Conservation (phyloP, 2,797 vertebrate genomes). For the Australoheros facetus region DNA sequence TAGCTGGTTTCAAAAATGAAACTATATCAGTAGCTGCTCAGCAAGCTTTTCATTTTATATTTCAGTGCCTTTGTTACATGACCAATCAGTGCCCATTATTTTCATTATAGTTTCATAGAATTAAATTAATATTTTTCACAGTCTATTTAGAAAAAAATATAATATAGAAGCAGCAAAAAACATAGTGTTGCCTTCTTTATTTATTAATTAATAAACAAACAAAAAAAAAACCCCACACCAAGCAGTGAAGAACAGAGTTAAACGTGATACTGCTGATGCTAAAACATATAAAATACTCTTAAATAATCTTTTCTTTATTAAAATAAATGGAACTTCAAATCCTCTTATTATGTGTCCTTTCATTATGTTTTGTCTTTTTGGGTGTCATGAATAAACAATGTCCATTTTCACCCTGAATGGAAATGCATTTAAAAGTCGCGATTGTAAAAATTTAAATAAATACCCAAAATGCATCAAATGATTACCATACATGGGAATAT, state of each 20-base stretch:
- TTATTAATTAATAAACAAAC: not conserved
- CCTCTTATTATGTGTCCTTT: not conserved
- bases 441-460: not conserved
- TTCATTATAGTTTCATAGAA: not conserved
- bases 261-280: not conserved
- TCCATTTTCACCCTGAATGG: not conserved
- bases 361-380: not conserved
- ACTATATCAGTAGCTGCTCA: not conserved
- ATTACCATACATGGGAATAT: not conserved
- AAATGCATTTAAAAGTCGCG: not conserved
- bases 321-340: not conserved
- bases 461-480: not conserved
- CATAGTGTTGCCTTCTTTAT: not conserved
- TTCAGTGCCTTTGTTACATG: conserved; percentile 6
- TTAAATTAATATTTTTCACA: not conserved
- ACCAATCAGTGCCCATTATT: not conserved
- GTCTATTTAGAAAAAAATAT: not conserved
- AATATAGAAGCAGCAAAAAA: not conserved
- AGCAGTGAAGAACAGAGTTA: not conserved
- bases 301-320: not conserved
- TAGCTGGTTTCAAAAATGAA: not conserved
- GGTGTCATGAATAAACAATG: not conserved
- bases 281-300: not conserved
- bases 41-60: not conserved
- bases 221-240: not conserved